These are phyloP conservation scores for Phoeniculus purpureus DNA, from an alignment of 2,797 vertebrate genomes.

Conservation along the genomic window DNA sequence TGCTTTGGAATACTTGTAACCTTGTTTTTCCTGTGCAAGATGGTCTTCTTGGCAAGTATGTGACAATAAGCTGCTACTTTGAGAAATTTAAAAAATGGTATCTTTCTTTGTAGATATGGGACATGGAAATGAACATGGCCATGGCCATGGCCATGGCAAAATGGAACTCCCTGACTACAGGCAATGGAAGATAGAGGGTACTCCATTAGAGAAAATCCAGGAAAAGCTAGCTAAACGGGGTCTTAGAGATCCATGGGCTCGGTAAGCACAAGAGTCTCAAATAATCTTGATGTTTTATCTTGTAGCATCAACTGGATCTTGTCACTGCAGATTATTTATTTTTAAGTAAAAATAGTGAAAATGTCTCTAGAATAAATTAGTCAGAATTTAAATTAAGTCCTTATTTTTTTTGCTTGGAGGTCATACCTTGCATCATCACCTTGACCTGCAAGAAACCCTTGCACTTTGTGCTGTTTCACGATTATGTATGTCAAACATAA, in stretches of 20 bases:
- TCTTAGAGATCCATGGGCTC: slow-evolving; percentile 90
- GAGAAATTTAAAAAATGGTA: background rate
- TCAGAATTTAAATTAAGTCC: background rate
- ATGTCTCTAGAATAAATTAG: background rate
- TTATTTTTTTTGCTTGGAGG: background rate
- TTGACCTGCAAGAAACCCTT: background rate
- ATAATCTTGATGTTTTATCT: too few relatives aligned
- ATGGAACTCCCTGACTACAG: slow-evolving; percentile 86
- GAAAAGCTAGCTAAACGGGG: slow-evolving; percentile 83
- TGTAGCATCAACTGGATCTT: background rate
- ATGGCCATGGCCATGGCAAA: slow-evolving; percentile 80
- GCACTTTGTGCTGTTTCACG: background rate
- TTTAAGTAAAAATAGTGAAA: background rate
- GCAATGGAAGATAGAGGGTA: slow-evolving; percentile 90
- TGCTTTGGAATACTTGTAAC: background rate
- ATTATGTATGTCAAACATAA: background rate
- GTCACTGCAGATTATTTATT: background rate
- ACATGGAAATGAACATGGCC: slow-evolving; percentile 76
- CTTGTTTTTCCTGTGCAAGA: background rate
- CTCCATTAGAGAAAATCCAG: slow-evolving; percentile 87
- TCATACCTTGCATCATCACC: background rate
- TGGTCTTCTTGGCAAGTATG: background rate
- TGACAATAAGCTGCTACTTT: background rate
- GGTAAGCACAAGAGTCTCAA: slow-evolving; percentile 76
- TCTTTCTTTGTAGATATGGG: slow-evolving; percentile 78